Evolutionary conservation across 2,888 invertebrate genomes (phyloP), one percentile per base, ranked within the genome.

Genomic region (Drosophila leonis): DNA sequence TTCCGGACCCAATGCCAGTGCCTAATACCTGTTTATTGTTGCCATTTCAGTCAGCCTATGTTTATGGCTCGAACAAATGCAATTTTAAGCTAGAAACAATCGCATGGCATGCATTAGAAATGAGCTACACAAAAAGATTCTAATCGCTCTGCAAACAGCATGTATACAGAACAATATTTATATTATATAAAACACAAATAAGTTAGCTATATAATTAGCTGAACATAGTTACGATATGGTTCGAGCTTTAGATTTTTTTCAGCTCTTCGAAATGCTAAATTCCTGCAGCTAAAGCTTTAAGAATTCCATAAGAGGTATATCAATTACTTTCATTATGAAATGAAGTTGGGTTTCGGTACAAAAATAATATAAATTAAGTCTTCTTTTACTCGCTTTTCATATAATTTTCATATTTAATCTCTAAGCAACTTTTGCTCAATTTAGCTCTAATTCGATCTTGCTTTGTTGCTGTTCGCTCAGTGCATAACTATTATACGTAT

Each of bases 21-120:
- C 63, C 76, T 88, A 87, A 86, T 87, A 87, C 89, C 86, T 86
- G 84, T 88, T 86, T 88, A 88, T 87, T 78, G 81, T 67, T 48
- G 64, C 56, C 57, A 42, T 37, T 52, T 37, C 24, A 39, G 59
- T 10, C 27, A 12, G 48, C 39, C 33, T 2, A 44, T 59, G 35
- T 62, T 39, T 56, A 15, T 42, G 13, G 24, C 37, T 29, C 12
- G 24, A 15, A 48, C 75, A 77, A 68, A 65, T 78, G 78, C 75
- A 78, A 75, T 69, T 80, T 78, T 70, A 75, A 80, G 78, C 75
- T 64, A 52, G 66, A 39, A 46, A 65, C 48, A 27, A 54, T 33
- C 48, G 33, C 71, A 69, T 65, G 67, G 61, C 75, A 66, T 83
- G 78, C 80, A 82, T 82, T 74, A 71, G 63, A 77, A 79, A 82